Conservation (phyloP, 2,888 invertebrate genomes). For the Cactoblastis cactorum region DNA sequence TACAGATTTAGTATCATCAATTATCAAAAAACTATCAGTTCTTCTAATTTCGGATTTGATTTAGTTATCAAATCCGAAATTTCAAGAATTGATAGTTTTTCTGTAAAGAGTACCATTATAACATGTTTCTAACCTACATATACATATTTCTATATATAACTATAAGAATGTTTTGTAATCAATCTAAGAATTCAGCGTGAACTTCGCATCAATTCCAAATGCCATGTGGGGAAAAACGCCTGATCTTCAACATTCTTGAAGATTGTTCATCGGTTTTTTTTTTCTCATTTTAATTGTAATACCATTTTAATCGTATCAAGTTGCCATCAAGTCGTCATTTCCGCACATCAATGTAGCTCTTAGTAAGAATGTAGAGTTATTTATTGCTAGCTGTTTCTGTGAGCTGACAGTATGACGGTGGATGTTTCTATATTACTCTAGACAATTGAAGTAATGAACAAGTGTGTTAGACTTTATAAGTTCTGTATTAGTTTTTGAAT, state of each 20-base stretch:
- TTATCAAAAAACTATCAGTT: no score
- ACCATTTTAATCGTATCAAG: slow-evolving; percentile 2
- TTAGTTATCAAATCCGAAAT: no score
- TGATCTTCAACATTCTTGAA: slow-evolving; percentile 7
- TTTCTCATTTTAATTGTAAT: not conserved
- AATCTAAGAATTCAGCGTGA: slow-evolving; percentile 6
- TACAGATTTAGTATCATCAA: no score
- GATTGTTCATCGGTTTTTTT: slow-evolving; percentile 8
- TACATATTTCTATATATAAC: no score
- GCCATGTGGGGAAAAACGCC: not conserved
- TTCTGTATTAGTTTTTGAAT: no score
- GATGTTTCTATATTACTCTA: not conserved
- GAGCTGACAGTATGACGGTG: not conserved
- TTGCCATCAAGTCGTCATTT: slow-evolving; percentile 9
- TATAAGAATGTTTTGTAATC: not conserved
- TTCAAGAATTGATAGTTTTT: no score
- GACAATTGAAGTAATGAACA: no score
- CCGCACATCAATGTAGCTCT: not conserved
- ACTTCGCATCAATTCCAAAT: not conserved
- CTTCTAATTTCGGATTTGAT: no score
- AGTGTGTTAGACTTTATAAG: no score
- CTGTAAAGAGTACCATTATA: no score
- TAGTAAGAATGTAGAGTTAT: slow-evolving; percentile 1
- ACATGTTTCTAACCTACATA: no score
- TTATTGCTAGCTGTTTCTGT: no score